Conservation (phyloP, 1,140 invertebrate genomes). For the Trachymyrmex cornetzi region DNA sequence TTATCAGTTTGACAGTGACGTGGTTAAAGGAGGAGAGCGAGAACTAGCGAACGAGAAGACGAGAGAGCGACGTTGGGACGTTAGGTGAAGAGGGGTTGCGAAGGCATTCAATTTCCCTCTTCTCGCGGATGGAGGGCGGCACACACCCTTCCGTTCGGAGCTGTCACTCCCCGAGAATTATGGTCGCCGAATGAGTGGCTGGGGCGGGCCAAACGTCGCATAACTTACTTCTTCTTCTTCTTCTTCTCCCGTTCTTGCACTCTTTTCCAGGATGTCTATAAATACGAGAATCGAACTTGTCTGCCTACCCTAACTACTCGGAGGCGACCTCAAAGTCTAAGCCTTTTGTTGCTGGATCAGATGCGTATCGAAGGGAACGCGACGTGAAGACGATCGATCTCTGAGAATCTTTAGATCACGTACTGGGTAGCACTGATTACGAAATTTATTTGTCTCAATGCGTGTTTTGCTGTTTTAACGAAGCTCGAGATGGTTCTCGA, state of each 20-base stretch:
- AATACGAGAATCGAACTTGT: conserved; percentile 78
- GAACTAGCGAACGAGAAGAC: conserved; percentile 77
- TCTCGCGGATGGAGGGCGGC: conserved; percentile 74
- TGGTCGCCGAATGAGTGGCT: conserved; percentile 80
- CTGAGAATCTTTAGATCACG: conserved; percentile 1
- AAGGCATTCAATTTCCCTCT: conserved; percentile 80
- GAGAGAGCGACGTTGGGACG: conserved; percentile 50
- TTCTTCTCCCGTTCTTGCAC: conserved; percentile 38
- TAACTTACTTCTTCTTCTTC: conserved; percentile 78
- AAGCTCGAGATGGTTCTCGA: background rate
- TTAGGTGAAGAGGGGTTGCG: conserved; percentile 73
- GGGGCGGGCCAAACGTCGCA: conserved; percentile 81
- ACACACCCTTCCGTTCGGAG: conserved; percentile 79
- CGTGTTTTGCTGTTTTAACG: conserved; percentile 25
- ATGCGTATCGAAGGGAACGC: conserved; percentile 28
- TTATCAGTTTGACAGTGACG: conserved; percentile 78
- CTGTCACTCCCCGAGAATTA: conserved; percentile 80
- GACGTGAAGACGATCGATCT: conserved; percentile 40
- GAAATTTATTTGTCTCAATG: conserved; percentile 50
- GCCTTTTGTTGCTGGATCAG: background rate
- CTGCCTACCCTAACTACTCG: conserved; percentile 42
- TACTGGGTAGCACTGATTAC: conserved; percentile 28
- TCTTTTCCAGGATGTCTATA: conserved; percentile 80
- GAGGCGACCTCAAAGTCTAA: background rate
- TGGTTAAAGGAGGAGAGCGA: conserved; percentile 60